Conservation (phyloP, 1,140 invertebrate species). For the Copidosoma floridanum region DNA sequence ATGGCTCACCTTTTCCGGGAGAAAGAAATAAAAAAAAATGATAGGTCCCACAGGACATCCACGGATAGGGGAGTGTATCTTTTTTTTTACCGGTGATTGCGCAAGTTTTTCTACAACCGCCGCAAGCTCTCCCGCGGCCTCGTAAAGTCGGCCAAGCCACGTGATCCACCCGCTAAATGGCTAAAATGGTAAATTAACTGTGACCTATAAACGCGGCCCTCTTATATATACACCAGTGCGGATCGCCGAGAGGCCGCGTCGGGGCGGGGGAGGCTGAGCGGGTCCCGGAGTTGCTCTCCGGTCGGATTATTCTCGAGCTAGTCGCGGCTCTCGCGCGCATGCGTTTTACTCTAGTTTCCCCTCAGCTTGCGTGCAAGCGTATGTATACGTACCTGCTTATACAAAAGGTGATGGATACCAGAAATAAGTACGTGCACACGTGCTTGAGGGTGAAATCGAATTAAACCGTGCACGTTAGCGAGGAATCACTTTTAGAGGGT, state of each 20-base stretch:
- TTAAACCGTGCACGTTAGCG: neutral
- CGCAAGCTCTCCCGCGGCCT: no score
- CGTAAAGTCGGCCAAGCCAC: constrained; percentile 2
- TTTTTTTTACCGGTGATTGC: no score
- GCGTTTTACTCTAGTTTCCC: constrained; percentile 26
- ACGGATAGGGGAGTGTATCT: no score
- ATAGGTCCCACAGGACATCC: no score
- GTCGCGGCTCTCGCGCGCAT: constrained; percentile 14
- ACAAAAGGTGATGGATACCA: neutral
- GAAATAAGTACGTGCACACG: neutral
- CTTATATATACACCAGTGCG: neutral
- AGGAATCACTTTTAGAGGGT: no score
- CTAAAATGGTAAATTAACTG: constrained; percentile 19
- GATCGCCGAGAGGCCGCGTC: neutral
- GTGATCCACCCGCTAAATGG: neutral
- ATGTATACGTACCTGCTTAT: neutral
- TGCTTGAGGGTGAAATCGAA: neutral
- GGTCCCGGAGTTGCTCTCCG: neutral
- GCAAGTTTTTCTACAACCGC: no score
- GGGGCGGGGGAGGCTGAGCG: neutral
- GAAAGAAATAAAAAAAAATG: no score
- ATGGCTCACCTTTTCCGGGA: no score
- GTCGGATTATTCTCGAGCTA: constrained; percentile 24
- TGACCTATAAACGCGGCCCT: constrained; percentile 14
- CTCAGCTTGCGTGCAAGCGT: neutral